phyloP scores from a whole-genome alignment of 2,113 vertebrate genomes.

The Aspiorhynchus laticeps region DNA sequence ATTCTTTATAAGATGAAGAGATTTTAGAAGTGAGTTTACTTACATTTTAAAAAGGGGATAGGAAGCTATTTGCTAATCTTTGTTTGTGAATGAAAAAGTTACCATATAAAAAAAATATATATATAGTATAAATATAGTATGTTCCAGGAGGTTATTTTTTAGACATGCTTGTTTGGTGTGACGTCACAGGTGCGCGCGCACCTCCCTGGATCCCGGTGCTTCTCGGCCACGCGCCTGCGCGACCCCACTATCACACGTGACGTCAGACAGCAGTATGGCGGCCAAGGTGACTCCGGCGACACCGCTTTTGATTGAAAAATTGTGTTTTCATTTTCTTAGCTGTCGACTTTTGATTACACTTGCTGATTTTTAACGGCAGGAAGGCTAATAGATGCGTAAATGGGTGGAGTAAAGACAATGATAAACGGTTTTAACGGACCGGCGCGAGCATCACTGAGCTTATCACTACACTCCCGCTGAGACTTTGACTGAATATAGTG shows the following conservation, averaged over 20 bases:
- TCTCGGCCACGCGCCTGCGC: slow-evolving; percentile 63
- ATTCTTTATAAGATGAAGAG: too few species aligned
- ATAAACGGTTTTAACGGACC: not conserved
- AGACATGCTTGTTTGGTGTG: too few species aligned
- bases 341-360: not conserved
- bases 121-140: too few species aligned
- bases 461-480: not conserved
- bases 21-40: too few species aligned
- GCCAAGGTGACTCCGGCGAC: slow-evolving; percentile 94
- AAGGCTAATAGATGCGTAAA: not conserved
- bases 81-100: too few species aligned
- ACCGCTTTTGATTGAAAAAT: slow-evolving; percentile 9
- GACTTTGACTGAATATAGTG: not conserved
- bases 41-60: too few species aligned
- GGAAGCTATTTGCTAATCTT: too few species aligned
- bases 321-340: not conserved
- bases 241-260: slow-evolving; percentile 67
- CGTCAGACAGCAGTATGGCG: slow-evolving; percentile 91
- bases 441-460: slow-evolving; percentile 34
- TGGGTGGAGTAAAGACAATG: not conserved
- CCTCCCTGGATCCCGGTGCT: not conserved
- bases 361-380: not conserved
- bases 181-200: slow-evolving; percentile 6
- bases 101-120: too few species aligned
- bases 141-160: too few species aligned